Conservation (phyloP, 2,797 vertebrate genomes). For the Mastacembelus armatus region DNA sequence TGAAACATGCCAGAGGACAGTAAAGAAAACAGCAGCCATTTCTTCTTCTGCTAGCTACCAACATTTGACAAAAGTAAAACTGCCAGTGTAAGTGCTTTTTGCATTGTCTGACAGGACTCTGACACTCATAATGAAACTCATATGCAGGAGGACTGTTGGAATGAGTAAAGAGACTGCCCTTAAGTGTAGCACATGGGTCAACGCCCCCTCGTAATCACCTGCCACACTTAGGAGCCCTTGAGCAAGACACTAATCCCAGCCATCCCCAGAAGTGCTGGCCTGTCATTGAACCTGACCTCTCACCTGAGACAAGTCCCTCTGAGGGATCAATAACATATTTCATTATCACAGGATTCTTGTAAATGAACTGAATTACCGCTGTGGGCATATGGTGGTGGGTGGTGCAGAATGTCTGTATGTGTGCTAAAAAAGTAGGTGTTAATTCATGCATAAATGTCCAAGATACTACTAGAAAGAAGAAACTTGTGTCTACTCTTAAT, state of each 20-base stretch:
- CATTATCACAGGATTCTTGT: conserved; percentile 62
- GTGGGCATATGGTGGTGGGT: conserved; percentile 54
- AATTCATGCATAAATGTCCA: conserved; percentile 35
- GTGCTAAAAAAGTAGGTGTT: conserved; percentile 24
- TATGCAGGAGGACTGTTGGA: conserved; percentile 42
- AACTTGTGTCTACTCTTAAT: not conserved
- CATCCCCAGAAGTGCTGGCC: conserved; percentile 49
- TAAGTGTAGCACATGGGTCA: conserved; percentile 55
- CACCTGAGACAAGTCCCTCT: conserved; percentile 41
- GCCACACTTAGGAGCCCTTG: conserved; percentile 48
- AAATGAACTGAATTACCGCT: conserved; percentile 59
- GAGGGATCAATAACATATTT: conserved; percentile 54
- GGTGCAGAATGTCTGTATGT: conserved; percentile 25
- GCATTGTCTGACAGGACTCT: conserved; percentile 34
- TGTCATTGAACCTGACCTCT: conserved; percentile 64
- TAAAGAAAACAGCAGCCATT: too few relatives aligned
- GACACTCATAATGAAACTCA: conserved; percentile 62
- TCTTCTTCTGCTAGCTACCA: conserved; percentile 5
- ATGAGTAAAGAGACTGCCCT: conserved; percentile 48
- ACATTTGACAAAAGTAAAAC: conserved; percentile 41
- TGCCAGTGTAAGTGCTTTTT: conserved; percentile 61
- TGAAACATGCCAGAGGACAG: too few relatives aligned
- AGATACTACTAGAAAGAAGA: conserved; percentile 19
- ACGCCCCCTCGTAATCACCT: conserved; percentile 63
- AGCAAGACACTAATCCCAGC: conserved; percentile 44